These are phyloP conservation scores for Gopherus evgoodei DNA, from an alignment of 2,113 vertebrate genomes.

Conservation along the genomic window DNA sequence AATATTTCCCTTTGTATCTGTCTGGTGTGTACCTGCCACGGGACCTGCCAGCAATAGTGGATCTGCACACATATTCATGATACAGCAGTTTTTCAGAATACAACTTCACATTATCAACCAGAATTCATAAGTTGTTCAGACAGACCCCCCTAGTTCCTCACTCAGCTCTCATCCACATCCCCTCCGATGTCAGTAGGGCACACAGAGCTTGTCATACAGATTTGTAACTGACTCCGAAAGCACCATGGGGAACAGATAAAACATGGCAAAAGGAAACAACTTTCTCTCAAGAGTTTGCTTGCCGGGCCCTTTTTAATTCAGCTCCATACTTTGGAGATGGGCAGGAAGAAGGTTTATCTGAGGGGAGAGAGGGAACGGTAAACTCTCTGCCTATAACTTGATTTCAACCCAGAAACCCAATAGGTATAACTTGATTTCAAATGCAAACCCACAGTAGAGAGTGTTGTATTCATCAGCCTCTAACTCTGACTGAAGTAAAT, in stretches of 20 bases:
- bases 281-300: not conserved
- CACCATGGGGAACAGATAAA: not conserved
- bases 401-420: not conserved
- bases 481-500: not conserved
- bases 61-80: not conserved
- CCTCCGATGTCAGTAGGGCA: not conserved
- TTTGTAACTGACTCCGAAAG: not conserved
- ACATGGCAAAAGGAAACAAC: not conserved
- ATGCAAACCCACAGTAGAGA: not conserved
- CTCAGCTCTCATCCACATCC: not conserved
- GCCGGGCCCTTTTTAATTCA: not conserved
- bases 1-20: too few relatives aligned
- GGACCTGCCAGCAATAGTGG: not conserved
- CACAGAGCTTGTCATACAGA: not conserved
- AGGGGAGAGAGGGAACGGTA: not conserved
- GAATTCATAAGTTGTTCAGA: not conserved
- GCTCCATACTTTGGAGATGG: accelerated
- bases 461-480: not conserved
- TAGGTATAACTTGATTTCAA: not conserved
- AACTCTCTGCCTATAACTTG: not conserved
- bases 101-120: not conserved
- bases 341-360: not conserved
- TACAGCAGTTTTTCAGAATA: not conserved
- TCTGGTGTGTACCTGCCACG: too few relatives aligned
- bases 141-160: not conserved